A percentile compares a stretch with the other conserved stretches of the same genome.
phyloP scores from a whole-genome alignment of 2,113 vertebrate genomes.

The Nerophis lumbriciformis region DNA sequence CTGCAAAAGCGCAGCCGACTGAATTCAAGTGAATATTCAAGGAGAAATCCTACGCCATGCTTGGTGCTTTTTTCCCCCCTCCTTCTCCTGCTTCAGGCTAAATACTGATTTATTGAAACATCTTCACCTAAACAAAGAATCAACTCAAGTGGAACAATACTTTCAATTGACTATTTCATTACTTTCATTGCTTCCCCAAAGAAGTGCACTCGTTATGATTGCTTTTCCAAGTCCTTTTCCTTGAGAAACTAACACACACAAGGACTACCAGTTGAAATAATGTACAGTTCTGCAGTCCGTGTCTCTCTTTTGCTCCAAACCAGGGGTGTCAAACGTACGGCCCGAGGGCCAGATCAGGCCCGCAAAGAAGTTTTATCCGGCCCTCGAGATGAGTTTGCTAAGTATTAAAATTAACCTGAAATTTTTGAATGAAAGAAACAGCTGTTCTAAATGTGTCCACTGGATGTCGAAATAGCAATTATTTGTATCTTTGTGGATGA shows the following conservation, averaged over 20 bases:
- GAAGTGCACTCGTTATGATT: slow-evolving; percentile 75
- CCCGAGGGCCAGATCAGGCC: no score
- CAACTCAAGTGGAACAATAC: slow-evolving; percentile 66
- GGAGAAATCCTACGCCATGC: slow-evolving; percentile 32
- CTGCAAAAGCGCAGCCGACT: slow-evolving; percentile 59
- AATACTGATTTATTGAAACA: slow-evolving; percentile 48
- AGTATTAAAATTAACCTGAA: no score
- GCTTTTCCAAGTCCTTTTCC: slow-evolving; percentile 41
- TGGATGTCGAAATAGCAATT: no score
- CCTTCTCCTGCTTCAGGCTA: slow-evolving; percentile 54
- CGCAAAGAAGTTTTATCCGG: no score
- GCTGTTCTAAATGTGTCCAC: no score
- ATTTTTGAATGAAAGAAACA: no score
- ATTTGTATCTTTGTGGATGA: no score
- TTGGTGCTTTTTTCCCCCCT: slow-evolving; percentile 6
- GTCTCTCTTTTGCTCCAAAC: slow-evolving; percentile 55
- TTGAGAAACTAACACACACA: slow-evolving; percentile 49
- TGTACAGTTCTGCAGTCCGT: slow-evolving; percentile 79
- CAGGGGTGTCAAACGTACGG: slow-evolving; percentile 25
- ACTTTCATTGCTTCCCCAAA: slow-evolving; percentile 53
- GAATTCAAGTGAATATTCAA: slow-evolving; percentile 60
- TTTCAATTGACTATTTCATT: slow-evolving; percentile 39
- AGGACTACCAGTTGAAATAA: slow-evolving; percentile 59
- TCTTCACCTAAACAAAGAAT: slow-evolving; percentile 48
- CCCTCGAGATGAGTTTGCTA: no score